These are phyloP conservation scores for Rhabdornis inornatus DNA, from an alignment of 2,113 vertebrate species.

Conservation along the genomic window DNA sequence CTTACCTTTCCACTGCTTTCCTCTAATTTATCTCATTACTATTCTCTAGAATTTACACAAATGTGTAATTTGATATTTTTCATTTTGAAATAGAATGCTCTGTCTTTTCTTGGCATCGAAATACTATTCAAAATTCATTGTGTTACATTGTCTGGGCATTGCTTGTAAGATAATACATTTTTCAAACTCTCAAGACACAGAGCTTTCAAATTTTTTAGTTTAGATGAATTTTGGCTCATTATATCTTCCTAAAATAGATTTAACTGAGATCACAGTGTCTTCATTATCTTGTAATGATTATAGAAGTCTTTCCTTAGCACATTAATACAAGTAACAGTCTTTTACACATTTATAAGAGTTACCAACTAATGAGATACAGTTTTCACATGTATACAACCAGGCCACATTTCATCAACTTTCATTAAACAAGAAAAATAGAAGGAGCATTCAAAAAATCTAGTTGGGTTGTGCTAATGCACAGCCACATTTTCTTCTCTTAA, in stretches of 20 bases:
- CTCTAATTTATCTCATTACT: neutral
- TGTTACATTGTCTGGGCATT: neutral
- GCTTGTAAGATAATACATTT: neutral
- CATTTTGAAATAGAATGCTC: neutral
- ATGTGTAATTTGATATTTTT: neutral
- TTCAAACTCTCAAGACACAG: neutral
- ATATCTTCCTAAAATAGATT: slow-evolving; percentile 15
- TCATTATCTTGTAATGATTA: slow-evolving; percentile 15
- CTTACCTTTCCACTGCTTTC: neutral
- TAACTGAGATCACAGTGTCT: neutral
- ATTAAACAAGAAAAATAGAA: neutral
- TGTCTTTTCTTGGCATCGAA: neutral
- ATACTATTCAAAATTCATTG: neutral
- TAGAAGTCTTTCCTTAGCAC: neutral
- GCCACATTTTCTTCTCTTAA: neutral
- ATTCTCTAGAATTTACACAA: neutral
- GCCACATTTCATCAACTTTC: neutral
- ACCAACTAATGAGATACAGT: neutral
- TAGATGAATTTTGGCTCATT: slow-evolving; percentile 8
- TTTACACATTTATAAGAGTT: neutral
- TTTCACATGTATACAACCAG: neutral
- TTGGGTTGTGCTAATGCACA: neutral
- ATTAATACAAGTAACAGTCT: neutral
- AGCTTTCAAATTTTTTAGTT: slow-evolving; percentile 7
- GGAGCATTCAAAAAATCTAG: neutral